phyloP scores from a whole-genome alignment of 2,113 vertebrate genomes.

The Misgurnus anguillicaudatus region DNA sequence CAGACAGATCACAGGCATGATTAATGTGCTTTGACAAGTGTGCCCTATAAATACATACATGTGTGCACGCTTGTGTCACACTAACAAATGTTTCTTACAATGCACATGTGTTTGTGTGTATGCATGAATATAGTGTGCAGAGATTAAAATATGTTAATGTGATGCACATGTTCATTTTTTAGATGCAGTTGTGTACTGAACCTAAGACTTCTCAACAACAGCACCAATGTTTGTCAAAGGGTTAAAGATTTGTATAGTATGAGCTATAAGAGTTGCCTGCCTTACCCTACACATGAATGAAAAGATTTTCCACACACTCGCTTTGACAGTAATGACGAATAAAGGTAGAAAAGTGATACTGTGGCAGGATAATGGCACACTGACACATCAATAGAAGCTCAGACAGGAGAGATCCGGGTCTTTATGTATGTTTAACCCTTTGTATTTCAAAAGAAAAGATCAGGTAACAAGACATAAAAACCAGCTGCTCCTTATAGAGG shows the following conservation, averaged over 20 bases:
- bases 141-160: not conserved
- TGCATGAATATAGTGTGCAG: not conserved
- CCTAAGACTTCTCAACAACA: too few species aligned
- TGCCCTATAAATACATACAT: slow-evolving; percentile 22
- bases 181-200: not conserved
- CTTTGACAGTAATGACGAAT: slow-evolving; percentile 3
- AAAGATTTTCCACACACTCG: too few species aligned
- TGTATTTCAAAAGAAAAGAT: slow-evolving; percentile 13
- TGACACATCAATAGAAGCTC: not conserved
- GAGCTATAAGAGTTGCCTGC: too few species aligned
- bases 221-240: too few species aligned
- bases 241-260: too few species aligned
- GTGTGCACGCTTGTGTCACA: slow-evolving; percentile 35
- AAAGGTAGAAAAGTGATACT: slow-evolving; percentile 14
- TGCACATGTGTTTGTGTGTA: slow-evolving; percentile 5
- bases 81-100: slow-evolving; percentile 7
- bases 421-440: not conserved
- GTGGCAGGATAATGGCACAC: not conserved
- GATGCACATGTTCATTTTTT: not conserved
- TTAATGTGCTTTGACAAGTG: slow-evolving; percentile 39
- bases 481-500: not conserved
- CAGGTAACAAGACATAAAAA: not conserved
- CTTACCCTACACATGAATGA: too few species aligned
- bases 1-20: slow-evolving; percentile 8
- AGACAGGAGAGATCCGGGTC: slow-evolving; percentile 1